These are phyloP conservation scores for Peromyscus aztecus DNA, from an alignment of 2,797 vertebrate species.

Conservation along the genomic window DNA sequence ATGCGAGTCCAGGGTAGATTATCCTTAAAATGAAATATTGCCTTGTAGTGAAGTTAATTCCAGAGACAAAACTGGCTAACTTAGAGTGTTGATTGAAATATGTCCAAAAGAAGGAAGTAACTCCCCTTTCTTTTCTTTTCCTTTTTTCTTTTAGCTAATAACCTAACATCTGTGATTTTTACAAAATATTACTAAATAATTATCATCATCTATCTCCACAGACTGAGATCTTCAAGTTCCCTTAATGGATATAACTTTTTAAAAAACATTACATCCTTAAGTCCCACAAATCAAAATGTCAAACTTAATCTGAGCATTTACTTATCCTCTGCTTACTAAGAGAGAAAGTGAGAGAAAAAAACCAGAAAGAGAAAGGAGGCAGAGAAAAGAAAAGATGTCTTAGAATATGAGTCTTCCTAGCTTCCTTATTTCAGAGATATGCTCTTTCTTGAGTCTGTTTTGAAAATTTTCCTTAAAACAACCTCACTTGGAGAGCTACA, in stretches of 20 bases:
- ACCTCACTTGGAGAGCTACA: not conserved
- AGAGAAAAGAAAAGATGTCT: not conserved
- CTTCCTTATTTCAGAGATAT: not conserved
- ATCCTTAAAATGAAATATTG: too few species aligned
- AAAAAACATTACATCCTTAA: not conserved
- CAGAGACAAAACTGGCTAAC: too few species aligned
- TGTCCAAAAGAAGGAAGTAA: too few species aligned
- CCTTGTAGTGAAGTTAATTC: too few species aligned
- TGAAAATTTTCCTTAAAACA: not conserved
- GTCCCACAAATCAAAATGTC: not conserved
- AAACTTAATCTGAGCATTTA: not conserved
- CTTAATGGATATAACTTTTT: not conserved
- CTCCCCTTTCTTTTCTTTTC: too few species aligned
- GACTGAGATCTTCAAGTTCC: not conserved
- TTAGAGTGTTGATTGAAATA: too few species aligned
- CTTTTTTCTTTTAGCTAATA: not conserved
- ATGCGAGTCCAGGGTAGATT: too few species aligned
- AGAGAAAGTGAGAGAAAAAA: not conserved
- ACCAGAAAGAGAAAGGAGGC: not conserved
- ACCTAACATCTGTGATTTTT: not conserved
- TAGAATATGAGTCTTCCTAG: not conserved
- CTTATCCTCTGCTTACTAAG: not conserved
- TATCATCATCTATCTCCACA: not conserved
- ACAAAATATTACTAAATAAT: not conserved
- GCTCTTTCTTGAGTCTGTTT: not conserved